These are phyloP conservation scores for Muscidifurax raptorellus DNA, from an alignment of 1,140 invertebrate genomes.

Conservation along the genomic window DNA sequence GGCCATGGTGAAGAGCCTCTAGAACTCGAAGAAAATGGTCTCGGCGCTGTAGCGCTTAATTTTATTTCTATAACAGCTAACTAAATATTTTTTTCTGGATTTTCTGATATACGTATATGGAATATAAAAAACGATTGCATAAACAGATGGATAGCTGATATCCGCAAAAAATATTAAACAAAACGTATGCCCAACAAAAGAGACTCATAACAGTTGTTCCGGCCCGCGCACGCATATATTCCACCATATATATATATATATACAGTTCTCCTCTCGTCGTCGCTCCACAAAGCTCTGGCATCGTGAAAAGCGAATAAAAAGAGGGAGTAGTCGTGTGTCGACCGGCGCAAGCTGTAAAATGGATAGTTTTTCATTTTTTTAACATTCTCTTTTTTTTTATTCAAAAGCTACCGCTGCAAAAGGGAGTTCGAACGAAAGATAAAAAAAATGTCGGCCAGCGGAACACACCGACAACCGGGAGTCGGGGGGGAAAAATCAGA, in stretches of 20 bases:
- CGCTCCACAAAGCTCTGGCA: conserved; percentile 8
- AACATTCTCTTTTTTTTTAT: conserved; percentile 26
- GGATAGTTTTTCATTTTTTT: conserved; percentile 35
- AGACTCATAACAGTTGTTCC: conserved; percentile 2
- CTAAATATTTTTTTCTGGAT: no score
- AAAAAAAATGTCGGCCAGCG: conserved; percentile 25
- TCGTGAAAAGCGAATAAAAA: conserved; percentile 9
- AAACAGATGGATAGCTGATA: neutral
- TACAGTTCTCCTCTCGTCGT: conserved; percentile 5
- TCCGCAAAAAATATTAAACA: neutral
- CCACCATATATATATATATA: neutral
- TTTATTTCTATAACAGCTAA: no score
- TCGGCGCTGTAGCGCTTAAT: no score
- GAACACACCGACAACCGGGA: neutral
- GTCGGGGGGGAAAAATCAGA: conserved; percentile 32
- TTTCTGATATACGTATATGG: no score
- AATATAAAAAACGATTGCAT: neutral
- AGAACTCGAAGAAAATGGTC: no score
- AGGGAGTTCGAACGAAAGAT: conserved; percentile 34
- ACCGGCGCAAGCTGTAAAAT: conserved; percentile 26
- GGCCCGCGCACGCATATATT: conserved; percentile 2
- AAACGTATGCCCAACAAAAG: conserved; percentile 14
- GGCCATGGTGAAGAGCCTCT: no score
- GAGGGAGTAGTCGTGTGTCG: neutral
- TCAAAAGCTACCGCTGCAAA: conserved; percentile 1